These are phyloP conservation scores for Amphilophus citrinellus DNA, from an alignment of 2,113 vertebrate species.

Conservation along the genomic window DNA sequence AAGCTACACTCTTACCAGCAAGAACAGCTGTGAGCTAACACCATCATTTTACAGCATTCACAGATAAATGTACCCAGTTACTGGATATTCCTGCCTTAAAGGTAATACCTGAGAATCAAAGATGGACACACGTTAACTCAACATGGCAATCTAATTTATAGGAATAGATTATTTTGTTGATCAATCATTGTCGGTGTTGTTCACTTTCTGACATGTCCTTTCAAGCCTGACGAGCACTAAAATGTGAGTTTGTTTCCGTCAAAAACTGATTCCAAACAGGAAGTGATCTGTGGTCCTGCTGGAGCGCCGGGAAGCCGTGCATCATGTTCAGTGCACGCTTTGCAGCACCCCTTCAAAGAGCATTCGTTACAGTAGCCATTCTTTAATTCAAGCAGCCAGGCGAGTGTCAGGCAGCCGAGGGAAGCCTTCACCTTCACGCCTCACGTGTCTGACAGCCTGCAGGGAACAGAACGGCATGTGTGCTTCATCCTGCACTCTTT, in stretches of 20 bases:
- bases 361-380: not conserved
- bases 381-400: not conserved
- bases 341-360: rapidly evolving
- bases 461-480: slow-evolving; percentile 41
- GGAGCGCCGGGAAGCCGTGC: rapidly evolving
- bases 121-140: too few relatives aligned
- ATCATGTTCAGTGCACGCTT: not conserved
- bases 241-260: too few relatives aligned
- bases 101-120: not conserved
- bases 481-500: slow-evolving; percentile 43
- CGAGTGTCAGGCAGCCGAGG: not conserved
- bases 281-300: rapidly evolving
- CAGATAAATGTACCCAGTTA: rapidly evolving
- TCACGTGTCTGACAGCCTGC: slow-evolving; percentile 42
- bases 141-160: rapidly evolving
- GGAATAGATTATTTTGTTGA: not conserved
- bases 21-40: not conserved
- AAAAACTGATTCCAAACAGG: too few relatives aligned
- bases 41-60: not conserved
- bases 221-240: too few relatives aligned
- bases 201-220: too few relatives aligned
- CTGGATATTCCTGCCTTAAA: rapidly evolving
- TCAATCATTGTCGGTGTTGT: too few relatives aligned
- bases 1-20: not conserved
- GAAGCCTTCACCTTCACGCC: slow-evolving; percentile 23